phyloP scores from a whole-genome alignment of 92 coral and sea anemone genomes.

The Parazoanthus swiftii region DNA sequence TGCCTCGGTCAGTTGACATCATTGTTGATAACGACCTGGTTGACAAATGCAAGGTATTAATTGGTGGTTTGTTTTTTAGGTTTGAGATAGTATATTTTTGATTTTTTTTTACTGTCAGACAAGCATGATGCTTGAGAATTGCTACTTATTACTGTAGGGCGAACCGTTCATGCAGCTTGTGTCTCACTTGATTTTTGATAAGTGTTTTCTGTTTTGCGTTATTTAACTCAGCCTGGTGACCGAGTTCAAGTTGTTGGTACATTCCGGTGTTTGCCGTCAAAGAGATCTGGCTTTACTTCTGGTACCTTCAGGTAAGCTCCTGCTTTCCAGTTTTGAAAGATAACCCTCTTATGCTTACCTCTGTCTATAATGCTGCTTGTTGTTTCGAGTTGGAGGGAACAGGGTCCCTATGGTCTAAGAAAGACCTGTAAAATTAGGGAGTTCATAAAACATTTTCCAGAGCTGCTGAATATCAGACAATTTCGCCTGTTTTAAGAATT shows the following conservation, averaged over 20 bases:
- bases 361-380: too few relatives aligned
- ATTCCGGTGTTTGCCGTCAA: conserved; percentile 94
- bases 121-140: too few relatives aligned
- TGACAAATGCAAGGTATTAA: conserved; percentile 88
- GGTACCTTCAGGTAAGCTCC: conserved; percentile 83
- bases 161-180: neutral
- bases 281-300: conserved; percentile 93
- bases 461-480: too few relatives aligned
- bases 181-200: neutral
- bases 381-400: neutral
- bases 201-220: neutral
- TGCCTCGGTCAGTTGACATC: conserved; percentile 96
- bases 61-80: neutral
- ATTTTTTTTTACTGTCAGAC: too few relatives aligned
- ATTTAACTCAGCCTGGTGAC: conserved; percentile 84
- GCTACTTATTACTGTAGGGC: too few relatives aligned
- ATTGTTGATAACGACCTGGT: conserved; percentile 92
- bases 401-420: neutral
- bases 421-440: too few relatives aligned
- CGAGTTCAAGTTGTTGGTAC: conserved; percentile 94
- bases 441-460: too few relatives aligned
- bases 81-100: too few relatives aligned
- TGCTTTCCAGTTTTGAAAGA: neutral
- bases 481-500: too few relatives aligned
- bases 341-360: too few relatives aligned